phyloP scores from a whole-genome alignment of 2,113 vertebrate species.

The Poeciliopsis prolifica region DNA sequence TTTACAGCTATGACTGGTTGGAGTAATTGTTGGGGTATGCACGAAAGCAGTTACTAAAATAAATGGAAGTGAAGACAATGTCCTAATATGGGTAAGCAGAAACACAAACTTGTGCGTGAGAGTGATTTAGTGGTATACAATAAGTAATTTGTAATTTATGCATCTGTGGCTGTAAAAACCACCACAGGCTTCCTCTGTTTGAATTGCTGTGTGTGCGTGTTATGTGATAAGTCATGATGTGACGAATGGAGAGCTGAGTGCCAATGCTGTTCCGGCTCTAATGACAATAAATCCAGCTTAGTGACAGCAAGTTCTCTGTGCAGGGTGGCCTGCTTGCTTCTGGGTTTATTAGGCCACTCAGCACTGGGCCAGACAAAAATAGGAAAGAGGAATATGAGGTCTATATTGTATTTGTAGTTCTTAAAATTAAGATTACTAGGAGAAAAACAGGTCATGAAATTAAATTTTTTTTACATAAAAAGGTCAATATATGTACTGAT shows the following conservation, averaged over 20 bases:
- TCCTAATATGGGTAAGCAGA: not conserved
- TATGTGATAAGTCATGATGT: conserved; percentile 46
- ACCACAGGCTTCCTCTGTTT: conserved; percentile 6
- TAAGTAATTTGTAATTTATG: conserved; percentile 8
- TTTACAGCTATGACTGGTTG: not conserved
- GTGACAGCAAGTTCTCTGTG: conserved; percentile 40
- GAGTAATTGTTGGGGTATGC: not conserved
- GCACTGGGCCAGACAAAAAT: not conserved
- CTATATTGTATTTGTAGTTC: not conserved
- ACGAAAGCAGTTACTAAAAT: too few relatives aligned
- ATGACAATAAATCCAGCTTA: conserved; percentile 64
- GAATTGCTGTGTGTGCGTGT: conserved; percentile 8
- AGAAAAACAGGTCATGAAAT: not conserved
- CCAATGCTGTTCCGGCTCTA: conserved; percentile 25
- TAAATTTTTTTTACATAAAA: not conserved
- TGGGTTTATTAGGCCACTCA: conserved; percentile 23
- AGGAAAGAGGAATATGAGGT: not conserved
- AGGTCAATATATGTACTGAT: not conserved
- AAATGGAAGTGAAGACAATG: not conserved
- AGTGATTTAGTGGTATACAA: not conserved
- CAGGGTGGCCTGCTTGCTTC: conserved; percentile 25
- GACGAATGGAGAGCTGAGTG: conserved; percentile 25
- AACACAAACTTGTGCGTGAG: not conserved
- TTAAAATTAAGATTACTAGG: not conserved
- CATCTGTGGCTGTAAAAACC: conserved; percentile 5